Conservation (phyloP, 2,113 vertebrate genomes). For the Halcyon malimbica region DNA sequence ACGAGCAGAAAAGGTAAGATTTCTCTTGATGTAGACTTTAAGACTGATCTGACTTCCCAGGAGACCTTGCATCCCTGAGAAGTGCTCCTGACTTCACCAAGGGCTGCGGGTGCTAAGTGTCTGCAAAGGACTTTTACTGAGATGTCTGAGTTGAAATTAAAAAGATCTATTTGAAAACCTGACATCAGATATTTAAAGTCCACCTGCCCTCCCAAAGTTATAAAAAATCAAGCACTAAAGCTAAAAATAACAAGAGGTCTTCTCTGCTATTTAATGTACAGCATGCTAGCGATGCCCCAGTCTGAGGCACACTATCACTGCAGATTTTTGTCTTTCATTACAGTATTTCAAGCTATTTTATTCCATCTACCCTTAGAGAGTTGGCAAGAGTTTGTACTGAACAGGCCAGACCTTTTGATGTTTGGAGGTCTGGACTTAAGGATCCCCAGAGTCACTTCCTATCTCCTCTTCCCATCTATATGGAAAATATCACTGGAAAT, state of each 20-base stretch:
- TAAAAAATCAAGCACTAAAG: not conserved
- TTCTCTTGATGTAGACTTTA: not conserved
- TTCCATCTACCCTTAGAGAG: not conserved
- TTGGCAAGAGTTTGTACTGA: not conserved
- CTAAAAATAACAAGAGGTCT: not conserved
- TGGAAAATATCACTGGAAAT: not conserved
- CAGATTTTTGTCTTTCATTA: not conserved
- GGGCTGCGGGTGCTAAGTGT: not conserved
- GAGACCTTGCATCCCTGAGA: not conserved
- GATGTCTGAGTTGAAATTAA: not conserved
- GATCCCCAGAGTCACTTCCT: not conserved
- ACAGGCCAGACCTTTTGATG: not conserved
- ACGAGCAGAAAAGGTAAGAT: not conserved
- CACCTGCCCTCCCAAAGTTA: not conserved
- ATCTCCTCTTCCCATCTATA: not conserved
- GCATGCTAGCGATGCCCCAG: not conserved
- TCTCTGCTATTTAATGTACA: not conserved
- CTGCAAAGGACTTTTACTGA: not conserved
- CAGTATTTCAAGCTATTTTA: not conserved
- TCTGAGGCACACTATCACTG: not conserved
- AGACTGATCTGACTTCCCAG: not conserved
- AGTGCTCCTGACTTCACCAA: not conserved
- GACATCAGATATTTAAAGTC: not conserved
- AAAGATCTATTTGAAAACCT: not conserved
- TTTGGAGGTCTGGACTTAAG: not conserved